Base-by-base conservation (phyloP, 2,888 invertebrate species). In the Nebria brevicollis region DNA sequence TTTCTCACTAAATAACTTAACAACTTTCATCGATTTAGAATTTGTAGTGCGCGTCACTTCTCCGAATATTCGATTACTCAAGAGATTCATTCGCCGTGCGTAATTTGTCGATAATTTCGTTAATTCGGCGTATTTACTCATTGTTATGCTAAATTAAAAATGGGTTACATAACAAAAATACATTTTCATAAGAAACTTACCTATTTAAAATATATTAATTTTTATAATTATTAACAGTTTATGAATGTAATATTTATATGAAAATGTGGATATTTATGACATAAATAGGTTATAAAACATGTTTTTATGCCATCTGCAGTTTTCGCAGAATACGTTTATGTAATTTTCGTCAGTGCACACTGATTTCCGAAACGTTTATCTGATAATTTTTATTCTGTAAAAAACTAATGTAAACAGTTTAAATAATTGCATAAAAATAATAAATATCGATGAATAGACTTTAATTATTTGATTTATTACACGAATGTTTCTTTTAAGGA, bases 61-160 rank as follows among this genome's bases (percentile, higher is more conserved):
- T 0, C 95, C 95, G 87, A 98, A 98, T 85, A 98, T 97, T 84
- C 95, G 91, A 85, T 96, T 95, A 41, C 97, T 96, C 15, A 98
- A 90, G 72, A 94, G 92, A 84, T 94, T 94, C 97, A 98, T 98
- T 72, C 96, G 92, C 2, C 91, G 92, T 0, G 96, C 95, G 88
- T 98, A 98, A 86, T 93, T 94, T 0, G 96, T 95, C 0, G 93
- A 90, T 54, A 92, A 90, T 84, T 94, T 94, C 10, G 93, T 91
- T 70, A 97, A 89, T 82, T 94, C 91, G 0, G 91, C 89, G 86
- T 97, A 97, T 88, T 87, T 93, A 84, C 91, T 90, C 91, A 91
- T 91, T 84, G 85, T 87, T 25, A 34, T 13, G 8, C 15, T 43
- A 66, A 66, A 25, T 34, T 34, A 34, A 4, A 34, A 5, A 4